phyloP scores from a whole-genome alignment of 2,113 vertebrate genomes.

The Circaetus cinerascens region DNA sequence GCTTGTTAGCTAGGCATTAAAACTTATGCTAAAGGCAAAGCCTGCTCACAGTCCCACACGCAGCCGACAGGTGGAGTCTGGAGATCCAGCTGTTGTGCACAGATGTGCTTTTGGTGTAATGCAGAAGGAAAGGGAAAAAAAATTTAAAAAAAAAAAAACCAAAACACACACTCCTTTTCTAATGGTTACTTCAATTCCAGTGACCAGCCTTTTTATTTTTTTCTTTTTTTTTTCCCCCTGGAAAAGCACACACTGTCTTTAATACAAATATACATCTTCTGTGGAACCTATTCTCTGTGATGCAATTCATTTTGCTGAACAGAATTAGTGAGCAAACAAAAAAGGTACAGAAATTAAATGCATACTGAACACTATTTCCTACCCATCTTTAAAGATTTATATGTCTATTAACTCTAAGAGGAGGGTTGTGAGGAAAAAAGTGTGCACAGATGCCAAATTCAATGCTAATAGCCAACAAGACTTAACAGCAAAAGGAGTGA shows the following conservation, averaged over 20 bases:
- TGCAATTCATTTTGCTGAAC: neutral
- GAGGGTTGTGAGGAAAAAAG: neutral
- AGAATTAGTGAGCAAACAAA: neutral
- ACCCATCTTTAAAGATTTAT: neutral
- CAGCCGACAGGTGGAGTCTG: conserved; percentile 6
- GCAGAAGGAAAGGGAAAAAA: neutral
- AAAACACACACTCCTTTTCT: neutral
- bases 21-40: neutral
- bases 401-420: neutral
- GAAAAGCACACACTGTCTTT: neutral
- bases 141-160: neutral
- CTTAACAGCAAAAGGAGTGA: neutral
- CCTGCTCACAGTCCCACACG: neutral
- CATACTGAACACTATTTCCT: neutral
- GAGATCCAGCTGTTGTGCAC: conserved; percentile 14
- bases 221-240: too few species aligned
- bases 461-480: neutral
- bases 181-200: neutral
- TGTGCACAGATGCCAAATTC: neutral
- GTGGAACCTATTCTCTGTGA: neutral
- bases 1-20: neutral
- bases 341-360: neutral
- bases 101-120: neutral
- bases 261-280: neutral
- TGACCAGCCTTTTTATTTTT: neutral